A percentile compares a stretch with the other conserved stretches of the same genome.
phyloP scores from a whole-genome alignment of 1,140 invertebrate species.

The Drosophila arizonae region DNA sequence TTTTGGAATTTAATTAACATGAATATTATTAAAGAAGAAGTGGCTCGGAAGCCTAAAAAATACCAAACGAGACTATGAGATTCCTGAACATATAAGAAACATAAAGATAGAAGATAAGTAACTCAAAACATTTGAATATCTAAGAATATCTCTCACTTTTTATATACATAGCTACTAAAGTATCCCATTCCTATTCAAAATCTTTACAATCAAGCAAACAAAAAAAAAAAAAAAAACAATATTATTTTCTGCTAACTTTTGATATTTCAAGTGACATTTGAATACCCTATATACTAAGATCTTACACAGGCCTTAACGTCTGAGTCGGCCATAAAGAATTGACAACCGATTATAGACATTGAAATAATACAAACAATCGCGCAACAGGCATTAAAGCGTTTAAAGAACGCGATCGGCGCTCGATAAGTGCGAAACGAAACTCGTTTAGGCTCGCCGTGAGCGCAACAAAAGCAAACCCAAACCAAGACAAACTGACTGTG shows the following conservation, averaged over 20 bases:
- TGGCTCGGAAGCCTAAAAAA: too few relatives aligned
- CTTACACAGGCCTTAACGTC: neutral
- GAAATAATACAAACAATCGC: constrained; percentile 25
- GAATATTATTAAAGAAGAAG: too few relatives aligned
- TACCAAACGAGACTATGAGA: too few relatives aligned
- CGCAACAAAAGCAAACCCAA: neutral
- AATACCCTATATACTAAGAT: neutral
- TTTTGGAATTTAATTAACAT: too few relatives aligned
- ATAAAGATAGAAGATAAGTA: too few relatives aligned
- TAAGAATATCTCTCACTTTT: too few relatives aligned
- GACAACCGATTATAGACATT: constrained; percentile 9
- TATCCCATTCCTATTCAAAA: neutral
- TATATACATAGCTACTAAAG: too few relatives aligned
- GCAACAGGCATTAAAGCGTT: constrained; percentile 21
- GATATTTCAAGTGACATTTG: neutral
- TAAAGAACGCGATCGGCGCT: constrained; percentile 8
- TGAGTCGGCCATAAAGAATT: neutral
- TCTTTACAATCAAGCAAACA: neutral
- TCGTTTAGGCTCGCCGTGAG: constrained; percentile 20
- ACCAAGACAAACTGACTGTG: too few relatives aligned
- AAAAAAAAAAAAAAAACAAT: neutral
- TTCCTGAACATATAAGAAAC: too few relatives aligned
- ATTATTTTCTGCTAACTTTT: neutral
- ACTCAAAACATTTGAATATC: too few relatives aligned
- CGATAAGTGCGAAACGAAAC: constrained; percentile 27